Conservation (phyloP, 2,113 vertebrate species). For the Thalassoma bifasciatum region DNA sequence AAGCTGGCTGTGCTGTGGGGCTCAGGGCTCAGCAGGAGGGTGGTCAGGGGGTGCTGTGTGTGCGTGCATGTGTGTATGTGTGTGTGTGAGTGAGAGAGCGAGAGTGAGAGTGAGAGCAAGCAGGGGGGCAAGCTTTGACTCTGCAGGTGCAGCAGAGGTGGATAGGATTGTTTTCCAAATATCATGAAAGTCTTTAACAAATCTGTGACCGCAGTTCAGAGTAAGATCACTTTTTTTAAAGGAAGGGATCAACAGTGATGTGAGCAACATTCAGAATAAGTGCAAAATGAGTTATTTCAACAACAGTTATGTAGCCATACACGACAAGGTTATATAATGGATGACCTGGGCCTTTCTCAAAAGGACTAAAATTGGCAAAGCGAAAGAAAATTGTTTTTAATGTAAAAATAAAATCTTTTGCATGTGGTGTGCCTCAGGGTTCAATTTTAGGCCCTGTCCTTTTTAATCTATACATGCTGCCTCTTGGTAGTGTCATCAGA, state of each 20-base stretch:
- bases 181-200: neutral
- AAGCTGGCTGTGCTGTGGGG: slow-evolving; percentile 67
- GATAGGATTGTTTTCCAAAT: slow-evolving; percentile 25
- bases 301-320: no score
- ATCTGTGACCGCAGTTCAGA: neutral
- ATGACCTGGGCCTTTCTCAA: neutral
- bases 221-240: slow-evolving; percentile 20
- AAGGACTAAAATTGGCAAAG: neutral
- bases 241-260: neutral
- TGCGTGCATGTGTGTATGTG: slow-evolving; percentile 3
- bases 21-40: slow-evolving; percentile 59
- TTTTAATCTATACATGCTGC: no score
- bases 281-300: no score
- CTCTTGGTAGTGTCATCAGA: no score
- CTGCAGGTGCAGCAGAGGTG: slow-evolving; percentile 37
- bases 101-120: slow-evolving; percentile 1
- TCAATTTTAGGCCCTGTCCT: no score
- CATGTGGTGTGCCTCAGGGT: no score
- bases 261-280: slow-evolving; percentile 15
- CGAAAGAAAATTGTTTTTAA: no score
- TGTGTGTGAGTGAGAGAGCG: neutral
- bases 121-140: slow-evolving; percentile 29
- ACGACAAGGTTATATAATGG: no score
- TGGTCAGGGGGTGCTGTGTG: slow-evolving; percentile 48
- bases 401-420: no score